Evolutionary conservation across 2,113 vertebrate species (phyloP).

Genomic region (Dolichotis patagonum): DNA sequence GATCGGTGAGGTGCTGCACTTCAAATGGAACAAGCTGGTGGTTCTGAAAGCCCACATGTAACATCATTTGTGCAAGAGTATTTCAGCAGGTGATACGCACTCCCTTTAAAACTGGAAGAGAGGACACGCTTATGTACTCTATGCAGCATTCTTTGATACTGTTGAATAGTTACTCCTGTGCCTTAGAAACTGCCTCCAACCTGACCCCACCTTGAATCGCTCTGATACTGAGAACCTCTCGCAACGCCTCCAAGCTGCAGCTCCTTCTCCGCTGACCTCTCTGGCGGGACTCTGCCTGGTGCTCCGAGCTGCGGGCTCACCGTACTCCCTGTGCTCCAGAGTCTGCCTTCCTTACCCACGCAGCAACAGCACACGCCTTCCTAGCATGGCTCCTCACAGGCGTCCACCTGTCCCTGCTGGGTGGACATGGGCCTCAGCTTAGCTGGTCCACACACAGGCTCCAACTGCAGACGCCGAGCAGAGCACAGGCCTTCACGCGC

Average conservation of each 20-base stretch:
- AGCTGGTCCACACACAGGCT: neutral
- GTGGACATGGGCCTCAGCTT: neutral
- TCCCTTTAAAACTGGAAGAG: neutral
- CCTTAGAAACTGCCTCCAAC: neutral
- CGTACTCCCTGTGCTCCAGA: neutral
- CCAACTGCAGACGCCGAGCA: neutral
- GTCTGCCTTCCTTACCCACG: neutral
- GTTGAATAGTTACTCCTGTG: too few species aligned
- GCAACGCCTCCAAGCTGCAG: neutral
- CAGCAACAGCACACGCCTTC: neutral
- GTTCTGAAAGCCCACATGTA: neutral
- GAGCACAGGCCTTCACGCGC: neutral
- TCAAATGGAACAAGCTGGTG: neutral
- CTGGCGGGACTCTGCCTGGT: neutral
- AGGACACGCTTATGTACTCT: neutral
- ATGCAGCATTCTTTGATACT: neutral
- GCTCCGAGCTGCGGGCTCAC: fast-evolving
- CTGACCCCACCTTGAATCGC: neutral
- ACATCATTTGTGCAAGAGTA: neutral
- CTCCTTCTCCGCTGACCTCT: neutral
- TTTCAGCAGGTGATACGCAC: neutral
- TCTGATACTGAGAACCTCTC: neutral
- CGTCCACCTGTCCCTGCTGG: too few species aligned
- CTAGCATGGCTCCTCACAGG: fast-evolving
- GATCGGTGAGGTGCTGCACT: neutral